Percentiles rank a stretch among this genome's conserved stretches.
Conservation (phyloP, 2,888 invertebrate species). For the Acanthopleura granulata region DNA sequence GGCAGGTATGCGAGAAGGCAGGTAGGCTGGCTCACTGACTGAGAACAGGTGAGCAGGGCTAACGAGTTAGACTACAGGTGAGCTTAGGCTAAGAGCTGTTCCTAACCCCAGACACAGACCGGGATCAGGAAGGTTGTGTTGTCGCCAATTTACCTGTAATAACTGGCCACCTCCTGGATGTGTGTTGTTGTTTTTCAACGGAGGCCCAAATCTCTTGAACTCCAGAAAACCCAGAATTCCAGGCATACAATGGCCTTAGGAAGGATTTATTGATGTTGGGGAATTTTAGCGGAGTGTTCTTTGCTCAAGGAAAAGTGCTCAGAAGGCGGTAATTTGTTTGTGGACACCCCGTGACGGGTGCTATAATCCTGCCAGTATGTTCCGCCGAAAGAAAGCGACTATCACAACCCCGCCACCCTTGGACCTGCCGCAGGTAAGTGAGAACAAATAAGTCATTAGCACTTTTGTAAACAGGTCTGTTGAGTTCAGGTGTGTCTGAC, state of each 20-base stretch:
- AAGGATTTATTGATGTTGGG: neutral
- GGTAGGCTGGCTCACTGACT: too few species aligned
- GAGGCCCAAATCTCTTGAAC: too few species aligned
- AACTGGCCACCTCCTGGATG: too few species aligned
- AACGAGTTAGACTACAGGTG: too few species aligned
- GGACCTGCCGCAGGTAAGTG: conserved; percentile 3
- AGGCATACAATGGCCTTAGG: conserved; percentile 19
- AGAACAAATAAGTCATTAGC: conserved; percentile 13
- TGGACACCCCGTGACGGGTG: neutral
- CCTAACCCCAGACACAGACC: neutral
- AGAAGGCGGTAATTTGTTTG: neutral
- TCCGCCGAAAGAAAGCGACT: conserved; percentile 15
- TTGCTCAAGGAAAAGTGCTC: neutral
- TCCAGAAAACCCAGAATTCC: too few species aligned
- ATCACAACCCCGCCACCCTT: neutral
- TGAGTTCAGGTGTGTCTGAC: neutral
- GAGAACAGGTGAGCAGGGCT: too few species aligned
- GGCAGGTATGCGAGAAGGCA: too few species aligned
- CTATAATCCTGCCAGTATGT: conserved; percentile 15
- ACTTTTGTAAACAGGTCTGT: conserved; percentile 6
- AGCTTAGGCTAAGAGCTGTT: too few species aligned
- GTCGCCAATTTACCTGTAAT: too few species aligned
- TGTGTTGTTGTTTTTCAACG: too few species aligned
- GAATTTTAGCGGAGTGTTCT: neutral
- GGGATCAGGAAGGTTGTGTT: too few species aligned